These are phyloP conservation scores for Ginglymostoma cirratum DNA, from an alignment of 2,113 vertebrate genomes.

Conservation along the genomic window DNA sequence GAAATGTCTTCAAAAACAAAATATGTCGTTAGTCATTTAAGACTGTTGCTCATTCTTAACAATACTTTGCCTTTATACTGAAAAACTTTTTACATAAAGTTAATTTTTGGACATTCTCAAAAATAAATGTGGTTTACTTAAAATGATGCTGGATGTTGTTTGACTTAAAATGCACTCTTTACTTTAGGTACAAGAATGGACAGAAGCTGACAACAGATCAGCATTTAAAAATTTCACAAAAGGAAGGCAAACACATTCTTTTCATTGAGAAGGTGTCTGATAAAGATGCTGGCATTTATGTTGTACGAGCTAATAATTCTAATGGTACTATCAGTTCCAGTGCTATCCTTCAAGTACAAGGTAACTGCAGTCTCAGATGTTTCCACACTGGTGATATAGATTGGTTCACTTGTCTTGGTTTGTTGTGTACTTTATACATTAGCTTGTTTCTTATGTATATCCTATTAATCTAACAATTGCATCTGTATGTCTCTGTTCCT, in stretches of 20 bases:
- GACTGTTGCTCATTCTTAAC: not conserved
- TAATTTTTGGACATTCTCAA: not conserved
- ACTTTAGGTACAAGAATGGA: slow-evolving; percentile 78
- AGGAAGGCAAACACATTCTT: slow-evolving; percentile 67
- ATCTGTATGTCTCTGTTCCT: slow-evolving; percentile 11
- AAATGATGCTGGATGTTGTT: slow-evolving; percentile 42
- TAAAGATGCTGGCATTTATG: slow-evolving; percentile 67
- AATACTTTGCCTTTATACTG: not conserved
- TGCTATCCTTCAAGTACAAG: slow-evolving; percentile 62
- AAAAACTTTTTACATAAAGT: not conserved
- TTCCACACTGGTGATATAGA: slow-evolving; percentile 53
- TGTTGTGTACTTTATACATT: slow-evolving; percentile 66
- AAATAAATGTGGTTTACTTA: not conserved
- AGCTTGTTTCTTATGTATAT: slow-evolving; percentile 70
- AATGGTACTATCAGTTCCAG: slow-evolving; percentile 61
- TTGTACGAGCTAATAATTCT: slow-evolving; percentile 56
- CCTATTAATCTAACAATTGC: slow-evolving; percentile 48
- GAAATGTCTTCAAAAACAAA: not conserved
- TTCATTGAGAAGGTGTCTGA: slow-evolving; percentile 65
- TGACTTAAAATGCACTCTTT: slow-evolving; percentile 71
- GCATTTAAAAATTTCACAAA: slow-evolving; percentile 65
- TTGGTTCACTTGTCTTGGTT: slow-evolving; percentile 64
- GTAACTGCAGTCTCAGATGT: slow-evolving; percentile 59
- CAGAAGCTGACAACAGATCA: slow-evolving; percentile 66
- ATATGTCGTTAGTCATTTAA: not conserved